Base-by-base conservation (phyloP, 2,113 vertebrate species). In the Podiceps cristatus region DNA sequence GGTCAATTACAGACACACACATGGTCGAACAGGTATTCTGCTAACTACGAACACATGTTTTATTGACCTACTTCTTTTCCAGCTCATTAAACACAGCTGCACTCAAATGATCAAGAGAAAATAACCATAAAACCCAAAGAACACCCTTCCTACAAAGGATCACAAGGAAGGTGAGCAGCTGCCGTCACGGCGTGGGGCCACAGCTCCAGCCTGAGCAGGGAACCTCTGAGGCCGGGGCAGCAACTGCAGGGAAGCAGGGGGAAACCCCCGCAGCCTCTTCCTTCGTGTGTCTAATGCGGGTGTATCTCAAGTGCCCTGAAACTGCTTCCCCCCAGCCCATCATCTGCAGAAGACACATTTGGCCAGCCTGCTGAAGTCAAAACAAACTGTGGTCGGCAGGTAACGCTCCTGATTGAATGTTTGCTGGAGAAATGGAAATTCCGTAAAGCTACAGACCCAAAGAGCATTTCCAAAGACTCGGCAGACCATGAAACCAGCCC, bases 11-110 rank as follows among this genome's bases (percentile, higher is more conserved):
- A 95, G 74, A 92, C 82, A 87, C 68, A 71, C 93, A 94, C 82
- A 42, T 53, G 78, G 94, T 96, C 74, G 74, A 91, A 91, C 94
- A 92, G 91, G 91, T 96, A 97, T 94, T 96, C 71, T 83, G 58
- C 71, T 96, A 97, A 96, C 95, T 80, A 90, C 1, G 16, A 97
- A 96, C 96, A 97, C 91, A 95, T 84, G 95, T 97, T 97, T 96
- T 96, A 97, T 95, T 97, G 96, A 96, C 91, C 94, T 95, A 90
- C 96, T 98, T 96, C 91, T 97, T 94, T 96, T 94, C 82, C 74
- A 96, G 74, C 91, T 96, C 95, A 96, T 97, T 97, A 97, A 97
- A 96, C 87, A 95, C 96, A 98, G 95, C 95, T 97, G 95, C 95
- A 91, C 69, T 92, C 93, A 93, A 93, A 95, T 63, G 96, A 94